Percentiles rank a stretch among this genome's conserved stretches.
phyloP scores from a whole-genome alignment of 2,888 invertebrate genomes.

The Priocnemis perturbator region DNA sequence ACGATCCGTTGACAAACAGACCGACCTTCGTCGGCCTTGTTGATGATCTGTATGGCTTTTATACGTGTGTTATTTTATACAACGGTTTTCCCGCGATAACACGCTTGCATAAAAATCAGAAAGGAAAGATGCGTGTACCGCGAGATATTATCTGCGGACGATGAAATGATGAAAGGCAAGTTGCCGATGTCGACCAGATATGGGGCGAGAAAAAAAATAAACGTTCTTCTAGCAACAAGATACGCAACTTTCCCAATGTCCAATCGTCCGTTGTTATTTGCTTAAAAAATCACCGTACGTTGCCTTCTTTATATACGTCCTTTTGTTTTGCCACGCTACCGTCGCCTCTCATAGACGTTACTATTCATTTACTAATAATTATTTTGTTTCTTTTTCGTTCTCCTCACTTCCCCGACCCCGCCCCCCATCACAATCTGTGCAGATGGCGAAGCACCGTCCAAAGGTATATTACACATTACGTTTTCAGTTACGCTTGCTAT shows the following conservation, averaged over 20 bases:
- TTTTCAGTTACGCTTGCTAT: constrained; percentile 42
- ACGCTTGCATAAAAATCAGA: neutral
- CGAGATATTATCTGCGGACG: neutral
- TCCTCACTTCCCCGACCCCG: constrained; percentile 25
- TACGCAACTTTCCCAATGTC: too few species aligned
- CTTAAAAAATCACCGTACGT: too few species aligned
- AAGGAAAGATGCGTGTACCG: constrained; percentile 3
- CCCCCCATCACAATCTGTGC: constrained; percentile 64
- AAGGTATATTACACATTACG: constrained; percentile 68
- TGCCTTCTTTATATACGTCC: neutral
- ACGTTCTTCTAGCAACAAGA: too few species aligned
- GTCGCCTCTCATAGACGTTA: constrained; percentile 41
- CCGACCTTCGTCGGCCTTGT: neutral
- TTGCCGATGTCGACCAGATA: too few species aligned
- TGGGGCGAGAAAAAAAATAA: too few species aligned
- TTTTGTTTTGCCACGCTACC: constrained; percentile 54
- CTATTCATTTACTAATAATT: constrained; percentile 50
- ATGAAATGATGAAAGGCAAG: neutral
- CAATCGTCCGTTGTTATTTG: too few species aligned
- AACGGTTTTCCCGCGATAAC: neutral
- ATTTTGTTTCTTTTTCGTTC: constrained; percentile 66
- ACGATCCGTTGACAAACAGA: too few species aligned
- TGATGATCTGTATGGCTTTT: neutral
- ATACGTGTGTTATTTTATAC: neutral
- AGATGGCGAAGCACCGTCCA: constrained; percentile 69